Evolutionary conservation across 2,797 vertebrate species (phyloP), one percentile per base, ranked within the genome.

Genomic region (Chaetodon trifasciatus): DNA sequence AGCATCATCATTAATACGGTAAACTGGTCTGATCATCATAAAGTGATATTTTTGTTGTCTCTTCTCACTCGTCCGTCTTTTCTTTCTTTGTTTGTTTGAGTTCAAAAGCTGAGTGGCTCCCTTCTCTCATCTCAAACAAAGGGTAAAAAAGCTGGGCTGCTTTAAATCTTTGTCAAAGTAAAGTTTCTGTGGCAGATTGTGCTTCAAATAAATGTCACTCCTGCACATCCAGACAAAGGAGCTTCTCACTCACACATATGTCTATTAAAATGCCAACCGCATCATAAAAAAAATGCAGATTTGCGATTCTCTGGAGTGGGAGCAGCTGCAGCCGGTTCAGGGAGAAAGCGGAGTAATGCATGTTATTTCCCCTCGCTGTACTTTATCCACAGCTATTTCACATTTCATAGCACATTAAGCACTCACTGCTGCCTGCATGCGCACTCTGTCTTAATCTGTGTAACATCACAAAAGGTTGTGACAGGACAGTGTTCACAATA

Each of bases 241-340:
- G 40, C 46, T 46, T 49, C 58, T 65, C 64, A 49, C 40, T 46
- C 40, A 19, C 23, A 6, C 9, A 9, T 9, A 39, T 23, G 15
- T 74, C 24, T 53, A 23, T 79, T 78, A 10, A 84, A 88, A 86
- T 85, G 74, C 74, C 78, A 79, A 8, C 17, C 60, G 21, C 40
- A 8, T 73, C 24, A 53, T 66, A 12, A 67, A 62, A 56, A 52
- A 58, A 21, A 19, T 4, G 44, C 39, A 52, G 32, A 40, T 70
- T 13, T 63, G 28, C 65, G 16, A 53, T 57, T 53, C 7, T 74
- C 8, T 17, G 49, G n/a, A 70, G 11, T 15, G 62, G 37, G 17
- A 70, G 55, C 57, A 66, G 64, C 55, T 86, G 67, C 13, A 8
- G 6, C 2, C 39, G 44, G 40, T 73, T 64, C 56, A 58, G 52